These are phyloP conservation scores for Acanthurus tractus DNA, from an alignment of 2,797 vertebrate genomes.

Conservation along the genomic window DNA sequence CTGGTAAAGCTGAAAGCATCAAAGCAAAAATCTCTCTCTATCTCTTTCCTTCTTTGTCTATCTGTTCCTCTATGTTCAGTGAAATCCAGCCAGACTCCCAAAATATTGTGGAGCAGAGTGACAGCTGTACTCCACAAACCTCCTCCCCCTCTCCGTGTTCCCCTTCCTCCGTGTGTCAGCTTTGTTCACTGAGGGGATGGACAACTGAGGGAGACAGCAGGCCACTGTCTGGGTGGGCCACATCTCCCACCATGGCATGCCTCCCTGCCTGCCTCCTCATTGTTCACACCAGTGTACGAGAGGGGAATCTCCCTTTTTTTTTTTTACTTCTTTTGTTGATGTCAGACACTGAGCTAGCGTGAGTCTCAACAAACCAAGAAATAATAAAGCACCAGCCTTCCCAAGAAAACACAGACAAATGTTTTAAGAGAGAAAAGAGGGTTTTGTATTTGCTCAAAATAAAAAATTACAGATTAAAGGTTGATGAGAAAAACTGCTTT, in stretches of 20 bases:
- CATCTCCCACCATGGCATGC: constrained; percentile 61
- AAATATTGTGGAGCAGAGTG: constrained; percentile 70
- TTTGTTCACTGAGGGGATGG: constrained; percentile 78
- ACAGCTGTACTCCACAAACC: constrained; percentile 81
- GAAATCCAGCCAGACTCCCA: constrained; percentile 65
- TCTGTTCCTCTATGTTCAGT: constrained; percentile 26
- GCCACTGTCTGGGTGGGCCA: constrained; percentile 86
- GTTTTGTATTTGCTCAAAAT: constrained; percentile 6
- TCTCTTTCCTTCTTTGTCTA: constrained; percentile 25
- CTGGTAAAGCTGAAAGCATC: constrained; percentile 1
- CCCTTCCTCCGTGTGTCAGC: constrained; percentile 67
- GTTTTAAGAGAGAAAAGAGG: constrained; percentile 2
- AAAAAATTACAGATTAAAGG: constrained; percentile 13
- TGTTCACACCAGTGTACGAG: constrained; percentile 61
- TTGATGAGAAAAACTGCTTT: constrained; percentile 25
- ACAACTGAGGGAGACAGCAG: constrained; percentile 80
- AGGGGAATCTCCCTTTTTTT: constrained; percentile 48
- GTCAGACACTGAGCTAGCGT: constrained; percentile 59
- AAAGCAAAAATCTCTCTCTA: constrained; percentile 26
- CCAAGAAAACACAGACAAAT: constrained; percentile 3
- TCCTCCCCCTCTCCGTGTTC: constrained; percentile 32
- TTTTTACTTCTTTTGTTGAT: constrained; percentile 63
- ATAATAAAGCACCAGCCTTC: constrained; percentile 38
- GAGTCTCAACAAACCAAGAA: constrained; percentile 48
- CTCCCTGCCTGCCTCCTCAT: constrained; percentile 62